Conservation (phyloP, 2,797 vertebrate species). For the Hemibagrus guttatus region DNA sequence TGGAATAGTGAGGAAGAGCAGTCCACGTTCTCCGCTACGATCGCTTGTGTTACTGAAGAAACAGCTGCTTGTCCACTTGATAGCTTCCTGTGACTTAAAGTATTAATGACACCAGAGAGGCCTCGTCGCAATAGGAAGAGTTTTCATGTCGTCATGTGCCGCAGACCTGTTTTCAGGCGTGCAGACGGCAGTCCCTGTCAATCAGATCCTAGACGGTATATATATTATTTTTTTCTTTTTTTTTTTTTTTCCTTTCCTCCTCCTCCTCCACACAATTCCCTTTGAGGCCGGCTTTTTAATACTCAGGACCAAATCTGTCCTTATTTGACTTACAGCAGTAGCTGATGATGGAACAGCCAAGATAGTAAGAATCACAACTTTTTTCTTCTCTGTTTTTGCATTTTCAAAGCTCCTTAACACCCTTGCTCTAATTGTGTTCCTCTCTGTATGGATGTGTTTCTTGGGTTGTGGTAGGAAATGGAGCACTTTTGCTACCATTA, state of each 20-base stretch:
- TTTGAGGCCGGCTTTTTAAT: conserved; percentile 12
- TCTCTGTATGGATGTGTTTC: background rate
- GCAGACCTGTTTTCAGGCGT: background rate
- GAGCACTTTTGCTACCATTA: background rate
- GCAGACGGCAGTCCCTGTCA: conserved; percentile 5
- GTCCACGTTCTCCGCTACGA: background rate
- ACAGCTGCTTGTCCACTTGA: conserved; percentile 21
- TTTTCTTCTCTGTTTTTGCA: background rate
- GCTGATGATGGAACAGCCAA: background rate
- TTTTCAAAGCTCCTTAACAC: background rate
- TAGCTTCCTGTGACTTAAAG: conserved; percentile 33
- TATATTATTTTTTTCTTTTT: background rate
- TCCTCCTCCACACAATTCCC: no score
- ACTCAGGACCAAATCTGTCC: background rate
- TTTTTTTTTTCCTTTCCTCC: background rate
- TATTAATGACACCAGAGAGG: conserved; percentile 25
- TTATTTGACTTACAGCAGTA: background rate
- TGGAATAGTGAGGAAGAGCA: conserved; percentile 6
- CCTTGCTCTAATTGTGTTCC: background rate
- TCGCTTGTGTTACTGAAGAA: conserved; percentile 6
- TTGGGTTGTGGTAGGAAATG: background rate
- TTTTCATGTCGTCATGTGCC: conserved; percentile 21
- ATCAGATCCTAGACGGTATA: background rate
- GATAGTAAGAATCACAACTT: background rate
- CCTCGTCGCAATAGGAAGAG: conserved; percentile 29